Percentiles rank a stretch among this genome's conserved stretches.
phyloP scores from a whole-genome alignment of 2,888 invertebrate genomes.

The Ophonus ardosiacus region DNA sequence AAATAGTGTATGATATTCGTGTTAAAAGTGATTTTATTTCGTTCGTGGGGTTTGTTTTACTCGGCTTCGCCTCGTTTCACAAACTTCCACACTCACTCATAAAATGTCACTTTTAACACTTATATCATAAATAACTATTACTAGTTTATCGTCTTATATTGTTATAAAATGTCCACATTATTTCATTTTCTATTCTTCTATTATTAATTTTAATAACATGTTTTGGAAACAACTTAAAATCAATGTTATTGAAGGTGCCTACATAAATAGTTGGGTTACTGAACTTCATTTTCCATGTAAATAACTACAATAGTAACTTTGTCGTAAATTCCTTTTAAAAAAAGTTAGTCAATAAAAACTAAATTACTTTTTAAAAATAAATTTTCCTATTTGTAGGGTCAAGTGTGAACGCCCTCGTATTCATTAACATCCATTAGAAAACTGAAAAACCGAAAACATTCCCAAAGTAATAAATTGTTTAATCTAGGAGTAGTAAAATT shows the following conservation, averaged over 20 bases:
- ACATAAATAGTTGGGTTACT: background rate
- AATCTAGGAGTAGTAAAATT: constrained; percentile 40
- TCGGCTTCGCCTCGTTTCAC: no score
- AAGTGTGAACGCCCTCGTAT: constrained; percentile 6
- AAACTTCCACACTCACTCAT: no score
- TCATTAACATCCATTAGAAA: constrained; percentile 29
- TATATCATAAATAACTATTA: no score
- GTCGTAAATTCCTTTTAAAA: background rate
- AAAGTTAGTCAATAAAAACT: background rate
- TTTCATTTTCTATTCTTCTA: background rate
- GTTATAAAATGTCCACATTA: no score
- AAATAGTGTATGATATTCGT: no score
- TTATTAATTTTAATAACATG: background rate
- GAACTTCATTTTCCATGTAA: background rate
- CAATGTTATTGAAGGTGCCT: no score
- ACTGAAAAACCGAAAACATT: constrained; percentile 15
- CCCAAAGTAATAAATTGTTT: constrained; percentile 28
- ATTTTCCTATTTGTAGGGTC: constrained; percentile 1
- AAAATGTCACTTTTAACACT: no score
- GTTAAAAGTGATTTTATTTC: no score
- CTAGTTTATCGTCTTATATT: no score
- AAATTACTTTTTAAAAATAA: background rate
- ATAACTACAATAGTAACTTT: background rate
- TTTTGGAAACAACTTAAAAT: background rate
- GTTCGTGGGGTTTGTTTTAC: no score